These are phyloP conservation scores for Clamator glandarius DNA, from an alignment of 2,797 vertebrate genomes.

Conservation along the genomic window DNA sequence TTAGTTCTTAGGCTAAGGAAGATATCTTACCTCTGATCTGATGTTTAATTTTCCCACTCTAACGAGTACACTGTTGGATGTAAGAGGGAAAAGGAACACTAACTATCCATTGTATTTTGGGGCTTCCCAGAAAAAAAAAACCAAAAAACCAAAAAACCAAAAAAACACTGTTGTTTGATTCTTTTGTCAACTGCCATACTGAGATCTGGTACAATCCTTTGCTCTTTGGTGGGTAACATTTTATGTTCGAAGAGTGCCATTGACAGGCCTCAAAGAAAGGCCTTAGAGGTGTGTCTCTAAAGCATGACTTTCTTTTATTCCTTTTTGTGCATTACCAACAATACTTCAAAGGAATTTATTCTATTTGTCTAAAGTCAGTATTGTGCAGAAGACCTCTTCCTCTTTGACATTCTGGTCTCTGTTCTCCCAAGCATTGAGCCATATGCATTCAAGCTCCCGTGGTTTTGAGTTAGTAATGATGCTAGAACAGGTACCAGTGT, in stretches of 20 bases:
- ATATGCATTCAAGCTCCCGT: background rate
- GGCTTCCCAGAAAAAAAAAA: background rate
- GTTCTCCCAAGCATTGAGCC: background rate
- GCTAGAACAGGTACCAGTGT: background rate
- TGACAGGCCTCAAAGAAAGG: background rate
- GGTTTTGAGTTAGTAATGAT: background rate
- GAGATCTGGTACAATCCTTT: background rate
- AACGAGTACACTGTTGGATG: background rate
- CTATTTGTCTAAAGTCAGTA: background rate
- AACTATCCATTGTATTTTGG: background rate
- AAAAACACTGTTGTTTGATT: rapidly evolving
- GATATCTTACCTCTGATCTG: background rate
- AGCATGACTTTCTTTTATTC: background rate
- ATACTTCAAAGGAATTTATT: background rate
- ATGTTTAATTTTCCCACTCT: background rate
- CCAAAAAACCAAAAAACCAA: no score
- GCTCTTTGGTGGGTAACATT: background rate
- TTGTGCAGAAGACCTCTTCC: background rate
- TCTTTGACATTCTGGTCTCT: background rate
- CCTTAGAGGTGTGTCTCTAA: background rate
- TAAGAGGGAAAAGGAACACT: background rate
- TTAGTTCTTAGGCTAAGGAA: background rate
- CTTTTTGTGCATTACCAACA: background rate
- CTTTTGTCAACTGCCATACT: background rate
- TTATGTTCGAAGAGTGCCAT: background rate